Evolutionary conservation across 2,888 invertebrate species (phyloP).

Genomic region (Diaprepes abbreviatus): DNA sequence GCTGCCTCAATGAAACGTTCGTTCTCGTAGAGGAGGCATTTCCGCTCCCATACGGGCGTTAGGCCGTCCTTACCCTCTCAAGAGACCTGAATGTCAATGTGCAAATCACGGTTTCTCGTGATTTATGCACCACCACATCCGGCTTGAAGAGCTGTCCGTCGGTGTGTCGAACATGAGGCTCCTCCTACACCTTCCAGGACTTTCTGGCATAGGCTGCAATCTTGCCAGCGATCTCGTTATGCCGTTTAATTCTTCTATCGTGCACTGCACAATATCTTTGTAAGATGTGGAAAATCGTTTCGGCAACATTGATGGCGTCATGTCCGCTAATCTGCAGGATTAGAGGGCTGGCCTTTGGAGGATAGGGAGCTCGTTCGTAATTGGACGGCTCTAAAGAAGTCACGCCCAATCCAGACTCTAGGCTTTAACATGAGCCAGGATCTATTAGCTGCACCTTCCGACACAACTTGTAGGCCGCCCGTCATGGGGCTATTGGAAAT

Average conservation of each 20-base stretch:
- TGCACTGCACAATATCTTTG: constrained; percentile 53
- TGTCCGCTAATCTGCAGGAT: constrained; percentile 42
- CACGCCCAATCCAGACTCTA: constrained; percentile 52
- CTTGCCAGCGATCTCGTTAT: constrained; percentile 50
- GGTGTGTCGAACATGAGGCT: constrained; percentile 50
- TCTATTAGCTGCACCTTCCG: constrained; percentile 38
- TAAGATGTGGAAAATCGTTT: constrained; percentile 54
- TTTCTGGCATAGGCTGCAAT: constrained; percentile 26
- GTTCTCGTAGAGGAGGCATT: neutral
- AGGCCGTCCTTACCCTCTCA: constrained; percentile 29
- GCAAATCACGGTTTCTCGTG: constrained; percentile 24
- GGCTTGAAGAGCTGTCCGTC: constrained; percentile 53
- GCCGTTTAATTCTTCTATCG: constrained; percentile 37
- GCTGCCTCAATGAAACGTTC: no score
- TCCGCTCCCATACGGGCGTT: neutral
- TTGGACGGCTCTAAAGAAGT: constrained; percentile 54
- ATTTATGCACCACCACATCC: no score
- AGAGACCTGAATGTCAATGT: constrained; percentile 47
- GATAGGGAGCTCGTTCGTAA: constrained; percentile 53
- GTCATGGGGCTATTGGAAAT: constrained; percentile 28
- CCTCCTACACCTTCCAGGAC: constrained; percentile 46
- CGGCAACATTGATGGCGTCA: constrained; percentile 53
- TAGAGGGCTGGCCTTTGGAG: constrained; percentile 52
- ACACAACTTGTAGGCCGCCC: constrained; percentile 30
- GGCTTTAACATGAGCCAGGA: constrained; percentile 41